Base-by-base conservation (phyloP, 2,888 invertebrate genomes). In the Diogma glabrata region DNA sequence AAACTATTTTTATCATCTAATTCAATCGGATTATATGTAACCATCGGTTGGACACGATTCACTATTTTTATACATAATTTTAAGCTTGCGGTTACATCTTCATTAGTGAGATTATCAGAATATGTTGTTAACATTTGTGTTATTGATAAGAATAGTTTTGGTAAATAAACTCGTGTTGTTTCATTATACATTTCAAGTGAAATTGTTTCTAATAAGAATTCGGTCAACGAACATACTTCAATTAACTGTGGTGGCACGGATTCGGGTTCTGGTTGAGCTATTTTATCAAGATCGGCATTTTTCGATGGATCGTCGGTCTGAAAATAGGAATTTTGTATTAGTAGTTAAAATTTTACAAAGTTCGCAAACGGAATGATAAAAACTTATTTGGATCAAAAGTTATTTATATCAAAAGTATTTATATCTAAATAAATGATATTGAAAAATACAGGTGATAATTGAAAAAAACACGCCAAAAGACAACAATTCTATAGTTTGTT, bases 171-270 rank as follows among this genome's bases (percentile, higher is more conserved):
- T 8, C 84, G 81, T 7, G 85, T 83, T 19, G 82, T 86, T 63
- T 87, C 86, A 47, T 81, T 75, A 59, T 84, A 86, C 47, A 84
- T 81, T 67, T 88, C 87, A 59, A 82, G 69, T 0, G 82, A 81
- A 49, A 87, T 82, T 26, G 82, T 77, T 55, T 87, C 87, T 49
- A 89, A 66, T 6, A 88, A 71, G 64, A 86, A 87, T 65, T 83
- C 83, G 8, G 84, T 81, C 36, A 88, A 67, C 45, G 75, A 71
- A 61, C 87, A 87, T 45, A 86, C 76, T 71, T 87, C 84, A 50
- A 75, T 65, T n/a, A 82, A 69, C 57, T 73, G 72, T 0, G 82
- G 82, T 60, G 75, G 72, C 2, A 81, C 82, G 38, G 74, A 75
- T 20, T 80, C 82, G 23, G 85, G 81, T 65, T 75, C 53, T 72